Evolutionary conservation across 2,113 vertebrate genomes (phyloP), one percentile per base, ranked within the genome.

Genomic region (Notothenia coriiceps): DNA sequence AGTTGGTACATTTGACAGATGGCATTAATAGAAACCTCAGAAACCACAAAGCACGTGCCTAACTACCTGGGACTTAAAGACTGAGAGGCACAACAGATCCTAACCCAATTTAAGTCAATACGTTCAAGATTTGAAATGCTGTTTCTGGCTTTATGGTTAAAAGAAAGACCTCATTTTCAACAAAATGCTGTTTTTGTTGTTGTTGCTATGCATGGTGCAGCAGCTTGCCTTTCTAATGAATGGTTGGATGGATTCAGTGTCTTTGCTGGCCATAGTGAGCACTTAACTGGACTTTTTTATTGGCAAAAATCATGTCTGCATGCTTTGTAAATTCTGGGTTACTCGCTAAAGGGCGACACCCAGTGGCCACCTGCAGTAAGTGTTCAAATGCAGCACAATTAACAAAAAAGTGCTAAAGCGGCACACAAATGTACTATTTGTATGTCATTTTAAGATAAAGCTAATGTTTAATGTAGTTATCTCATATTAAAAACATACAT

Each of bases 1-100:
- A 52, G 57, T 29, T 80, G 69, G 70, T 78, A 9, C n/a, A 65
- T 80, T 69, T 67, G 49, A 80, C 76, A 74, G 71, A 33, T 65
- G 74, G 56, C 15, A 69, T 82, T 79, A 63, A 79, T 84, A 79
- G 63, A 81, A 87, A 87, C 40, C 43, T 46, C 40, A 33, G 55
- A n/a, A 49, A 78, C 69, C 43, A 43, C 0, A 3, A 70, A 76
- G 11, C 12, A 22, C 4, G 8, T 51, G 47, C 44, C 44, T 12
- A 15, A n/a, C 25, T 55, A 61, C 17, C 33, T 52, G 43, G n/a
- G 33, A 72, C 44, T 57, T 11, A 35, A 77, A 64, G 11, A 13
- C 55, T 47, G 1, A 22, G 15, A 40, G 44, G 33, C 25, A 60
- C 9, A 70, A 61, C 49, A 52, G 1, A 8, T 65, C n/a, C 10